phyloP scores from a whole-genome alignment of 2,797 vertebrate genomes.

The Sciaenops ocellatus region DNA sequence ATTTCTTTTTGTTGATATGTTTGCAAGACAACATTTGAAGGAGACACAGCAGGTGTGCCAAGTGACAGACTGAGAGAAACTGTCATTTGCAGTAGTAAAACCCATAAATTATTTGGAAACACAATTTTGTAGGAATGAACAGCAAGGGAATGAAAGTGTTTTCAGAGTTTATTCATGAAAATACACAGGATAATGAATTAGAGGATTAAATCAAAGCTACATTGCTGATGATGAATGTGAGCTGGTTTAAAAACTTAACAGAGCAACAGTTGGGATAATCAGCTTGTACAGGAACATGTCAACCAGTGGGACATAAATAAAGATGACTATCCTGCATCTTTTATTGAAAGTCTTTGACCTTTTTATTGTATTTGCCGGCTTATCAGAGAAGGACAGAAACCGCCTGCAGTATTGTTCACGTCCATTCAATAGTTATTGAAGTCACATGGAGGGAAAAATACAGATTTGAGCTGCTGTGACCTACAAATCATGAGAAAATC shows the following conservation, averaged over 20 bases:
- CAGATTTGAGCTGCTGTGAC: background rate
- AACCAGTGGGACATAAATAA: background rate
- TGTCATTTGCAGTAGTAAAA: constrained; percentile 26
- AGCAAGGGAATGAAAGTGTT: constrained; percentile 20
- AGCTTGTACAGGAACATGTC: background rate
- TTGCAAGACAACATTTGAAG: constrained; percentile 26
- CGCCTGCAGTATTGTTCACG: background rate
- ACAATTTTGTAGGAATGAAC: constrained; percentile 19
- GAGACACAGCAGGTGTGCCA: constrained; percentile 42
- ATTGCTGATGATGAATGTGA: constrained; percentile 14
- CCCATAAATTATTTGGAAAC: constrained; percentile 19
- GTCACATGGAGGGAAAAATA: background rate
- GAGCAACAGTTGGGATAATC: background rate
- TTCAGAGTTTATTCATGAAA: constrained; percentile 24
- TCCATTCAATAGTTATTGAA: constrained; percentile 25
- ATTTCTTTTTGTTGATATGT: background rate
- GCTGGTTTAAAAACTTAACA: background rate
- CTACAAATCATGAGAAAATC: constrained; percentile 5
- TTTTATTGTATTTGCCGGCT: constrained; percentile 1
- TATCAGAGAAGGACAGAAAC: constrained; percentile 3
- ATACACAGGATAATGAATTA: background rate
- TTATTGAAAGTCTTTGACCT: background rate
- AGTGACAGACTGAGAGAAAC: constrained; percentile 28
- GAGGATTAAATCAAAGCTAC: background rate
- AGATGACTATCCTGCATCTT: background rate